Evolutionary conservation across 2,888 invertebrate genomes (phyloP).

Genomic region (Bruchidius siliquastri): DNA sequence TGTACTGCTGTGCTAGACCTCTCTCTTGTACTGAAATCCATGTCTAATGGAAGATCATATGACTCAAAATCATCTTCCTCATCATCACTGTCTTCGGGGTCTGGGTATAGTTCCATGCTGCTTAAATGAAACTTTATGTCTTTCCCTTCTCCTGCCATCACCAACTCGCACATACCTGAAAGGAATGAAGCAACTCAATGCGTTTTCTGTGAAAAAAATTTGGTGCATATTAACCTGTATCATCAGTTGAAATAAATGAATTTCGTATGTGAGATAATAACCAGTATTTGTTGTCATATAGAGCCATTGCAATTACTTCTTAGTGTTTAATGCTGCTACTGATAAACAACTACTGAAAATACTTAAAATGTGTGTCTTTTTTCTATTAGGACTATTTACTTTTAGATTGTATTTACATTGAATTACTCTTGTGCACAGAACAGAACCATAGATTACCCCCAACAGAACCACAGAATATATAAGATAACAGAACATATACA

Average conservation of each 20-base stretch:
- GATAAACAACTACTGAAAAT: no score
- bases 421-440: no score
- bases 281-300: conserved; percentile 92
- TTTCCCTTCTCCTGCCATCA: conserved; percentile 80
- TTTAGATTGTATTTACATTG: no score
- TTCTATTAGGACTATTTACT: no score
- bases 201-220: no score
- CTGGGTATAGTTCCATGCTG: conserved; percentile 63
- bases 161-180: conserved; percentile 81
- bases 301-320: conserved; percentile 64
- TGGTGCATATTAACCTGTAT: conserved; percentile 57
- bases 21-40: conserved; percentile 59
- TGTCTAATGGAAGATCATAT: conserved; percentile 72
- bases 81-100: conserved; percentile 71
- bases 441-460: no score
- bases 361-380: no score
- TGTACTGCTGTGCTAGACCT: conserved; percentile 86
- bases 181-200: no score
- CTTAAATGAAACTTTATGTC: conserved; percentile 48
- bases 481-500: no score
- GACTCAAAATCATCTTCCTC: conserved; percentile 62
- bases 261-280: conserved; percentile 87
- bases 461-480: no score
- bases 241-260: conserved; percentile 92
- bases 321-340: not conserved